Conservation (phyloP, 2,888 invertebrate genomes). For the Drosophila niveifrons region DNA sequence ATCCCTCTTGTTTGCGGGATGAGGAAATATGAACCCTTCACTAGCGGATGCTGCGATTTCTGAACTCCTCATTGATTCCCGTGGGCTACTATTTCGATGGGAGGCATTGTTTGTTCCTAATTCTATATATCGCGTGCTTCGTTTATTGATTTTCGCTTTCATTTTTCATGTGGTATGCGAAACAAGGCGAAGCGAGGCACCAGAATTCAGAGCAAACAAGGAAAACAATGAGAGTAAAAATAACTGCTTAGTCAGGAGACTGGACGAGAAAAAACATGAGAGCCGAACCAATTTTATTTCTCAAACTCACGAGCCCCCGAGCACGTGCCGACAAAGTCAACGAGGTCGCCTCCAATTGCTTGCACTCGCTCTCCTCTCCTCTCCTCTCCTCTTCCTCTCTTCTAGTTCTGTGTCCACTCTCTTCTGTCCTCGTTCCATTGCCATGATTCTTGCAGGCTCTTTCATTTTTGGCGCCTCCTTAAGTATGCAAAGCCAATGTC, state of each 20-base stretch:
- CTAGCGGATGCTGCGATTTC: conserved; percentile 13
- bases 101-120: conserved; percentile 53
- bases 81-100: conserved; percentile 12
- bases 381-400: no score
- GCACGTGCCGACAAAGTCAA: conserved; percentile 73
- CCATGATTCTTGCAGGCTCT: conserved; percentile 49
- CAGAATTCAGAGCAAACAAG: conserved; percentile 8
- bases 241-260: conserved; percentile 43
- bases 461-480: conserved; percentile 61
- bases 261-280: conserved; percentile 49
- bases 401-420: no score
- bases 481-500: conserved; percentile 61
- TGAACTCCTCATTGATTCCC: not conserved
- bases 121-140: conserved; percentile 72
- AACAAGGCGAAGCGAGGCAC: conserved; percentile 18
- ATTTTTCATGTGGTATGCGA: conserved; percentile 72
- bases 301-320: conserved; percentile 36
- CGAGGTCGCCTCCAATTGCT: conserved; percentile 59
- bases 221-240: conserved; percentile 32
- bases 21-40: conserved; percentile 32
- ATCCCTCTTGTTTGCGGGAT: not conserved
- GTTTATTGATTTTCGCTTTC: conserved; percentile 78
- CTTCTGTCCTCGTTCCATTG: conserved; percentile 15
- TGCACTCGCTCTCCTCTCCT: not conserved
- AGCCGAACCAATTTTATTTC: conserved; percentile 43